A percentile compares a stretch with the other conserved stretches of the same genome.
Evolutionary conservation across 2,113 vertebrate species (phyloP).

Genomic region (Otus sunia): DNA sequence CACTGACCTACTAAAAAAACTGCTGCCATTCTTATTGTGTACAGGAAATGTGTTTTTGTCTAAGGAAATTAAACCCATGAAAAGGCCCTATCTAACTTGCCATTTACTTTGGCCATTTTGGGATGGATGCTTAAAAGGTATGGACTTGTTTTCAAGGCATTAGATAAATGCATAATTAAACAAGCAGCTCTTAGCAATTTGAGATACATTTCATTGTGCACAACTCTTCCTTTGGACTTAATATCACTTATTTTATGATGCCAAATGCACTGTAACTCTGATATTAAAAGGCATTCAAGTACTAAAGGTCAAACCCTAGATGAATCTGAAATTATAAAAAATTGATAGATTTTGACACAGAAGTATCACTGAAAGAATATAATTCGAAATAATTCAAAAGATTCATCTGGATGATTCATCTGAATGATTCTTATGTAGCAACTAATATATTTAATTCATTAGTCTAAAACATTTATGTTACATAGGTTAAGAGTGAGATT

Average conservation of each 20-base stretch:
- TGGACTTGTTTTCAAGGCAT: conserved; percentile 44
- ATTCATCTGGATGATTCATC: too few relatives aligned
- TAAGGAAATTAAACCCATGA: conserved; percentile 46
- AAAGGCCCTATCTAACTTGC: conserved; percentile 10
- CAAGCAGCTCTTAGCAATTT: conserved; percentile 51
- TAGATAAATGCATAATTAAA: conserved; percentile 59
- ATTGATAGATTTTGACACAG: neutral
- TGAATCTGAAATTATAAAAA: conserved; percentile 43
- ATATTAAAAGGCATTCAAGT: conserved; percentile 40
- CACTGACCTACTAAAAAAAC: conserved; percentile 64
- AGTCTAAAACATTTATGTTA: conserved; percentile 6
- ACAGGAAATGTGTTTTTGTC: conserved; percentile 21
- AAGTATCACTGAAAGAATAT: neutral
- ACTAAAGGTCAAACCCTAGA: conserved; percentile 37
- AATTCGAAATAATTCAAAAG: conserved; percentile 8
- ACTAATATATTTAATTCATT: neutral
- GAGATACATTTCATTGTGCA: neutral
- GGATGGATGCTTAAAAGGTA: neutral
- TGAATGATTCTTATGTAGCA: neutral
- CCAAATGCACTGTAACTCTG: neutral
- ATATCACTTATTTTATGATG: conserved; percentile 19
- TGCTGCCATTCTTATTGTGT: conserved; percentile 13
- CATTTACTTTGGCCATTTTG: conserved; percentile 14
- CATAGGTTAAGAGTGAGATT: neutral
- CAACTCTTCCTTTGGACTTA: conserved; percentile 14